Evolutionary conservation across 2,113 vertebrate species (phyloP).

Genomic region (Malurus elegans): DNA sequence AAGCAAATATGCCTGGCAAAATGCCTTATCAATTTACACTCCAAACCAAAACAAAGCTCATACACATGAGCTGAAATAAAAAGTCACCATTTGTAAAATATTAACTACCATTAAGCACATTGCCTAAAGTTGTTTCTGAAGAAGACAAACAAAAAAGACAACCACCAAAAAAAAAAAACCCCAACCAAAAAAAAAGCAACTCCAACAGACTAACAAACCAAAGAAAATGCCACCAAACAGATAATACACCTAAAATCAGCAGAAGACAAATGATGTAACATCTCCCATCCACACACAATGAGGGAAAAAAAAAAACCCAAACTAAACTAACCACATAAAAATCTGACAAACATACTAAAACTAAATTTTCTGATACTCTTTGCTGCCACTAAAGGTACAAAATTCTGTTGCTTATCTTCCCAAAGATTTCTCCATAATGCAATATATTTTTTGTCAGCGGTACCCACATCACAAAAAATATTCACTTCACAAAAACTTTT

Average conservation of each 20-base stretch:
- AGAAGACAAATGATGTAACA: not conserved
- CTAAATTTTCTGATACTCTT: not conserved
- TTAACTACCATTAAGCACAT: not conserved
- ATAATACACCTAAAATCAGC: not conserved
- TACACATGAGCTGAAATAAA: not conserved
- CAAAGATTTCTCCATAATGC: not conserved
- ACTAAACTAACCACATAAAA: not conserved
- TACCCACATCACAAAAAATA: not conserved
- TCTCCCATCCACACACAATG: not conserved
- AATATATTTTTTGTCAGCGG: not conserved
- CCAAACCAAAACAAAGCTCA: not conserved
- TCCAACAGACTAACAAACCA: not conserved
- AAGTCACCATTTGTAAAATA: not conserved
- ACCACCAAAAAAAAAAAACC: no score
- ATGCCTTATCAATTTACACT: not conserved
- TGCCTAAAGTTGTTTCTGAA: not conserved
- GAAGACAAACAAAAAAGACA: not conserved
- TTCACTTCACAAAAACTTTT: not conserved
- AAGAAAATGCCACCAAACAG: not conserved
- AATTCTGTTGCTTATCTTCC: not conserved
- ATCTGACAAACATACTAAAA: not conserved
- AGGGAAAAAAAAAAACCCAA: rapidly evolving
- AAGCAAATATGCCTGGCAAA: not conserved
- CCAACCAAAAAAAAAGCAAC: no score
- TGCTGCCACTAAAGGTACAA: not conserved